Evolutionary conservation across 2,797 vertebrate genomes (phyloP), one percentile per base, ranked within the genome.

Genomic region (Eptatretus atami): DNA sequence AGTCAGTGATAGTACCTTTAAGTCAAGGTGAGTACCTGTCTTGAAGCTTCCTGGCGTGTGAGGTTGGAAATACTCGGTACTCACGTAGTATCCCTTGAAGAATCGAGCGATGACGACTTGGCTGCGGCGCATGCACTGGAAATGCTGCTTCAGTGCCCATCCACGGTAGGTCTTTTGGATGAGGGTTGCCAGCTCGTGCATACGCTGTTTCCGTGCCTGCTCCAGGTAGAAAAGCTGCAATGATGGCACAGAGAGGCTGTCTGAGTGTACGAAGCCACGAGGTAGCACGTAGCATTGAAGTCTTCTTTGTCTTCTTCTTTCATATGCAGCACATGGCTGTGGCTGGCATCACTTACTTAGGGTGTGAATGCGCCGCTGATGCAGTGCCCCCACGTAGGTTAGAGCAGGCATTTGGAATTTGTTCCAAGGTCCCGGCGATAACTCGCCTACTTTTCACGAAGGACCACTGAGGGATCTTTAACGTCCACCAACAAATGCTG

Each of bases 181-280:
- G 65, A 78, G 69, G 1, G 68, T 70, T 65, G 69, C 76, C 9
- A 80, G 69, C 64, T 77, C 53, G 11, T 63, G 53, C 25, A 79
- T 12, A 0, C 70, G 68, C 11, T 70, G 64, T 64, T 69, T 75
- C 55, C 78, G 74, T 66, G 53, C 65, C 52, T 66, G 69, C 64
- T 80, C 78, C 68, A 80, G 67, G 67, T 72, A 67, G 3, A 80
- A 80, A 65, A 80, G 75, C 78, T 80, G 66, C 3, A n/a, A 61
- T 14, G 31, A 65, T 44, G 57, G 57, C 9, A 25, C 31, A 44
- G 31, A 44, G 31, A 44, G 31, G 31, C 6, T 44, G 31, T 44
- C 31, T 44, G 31, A 44, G 31, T 44, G 31, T 44, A 44, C 19
- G 19, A 19, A 19, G 19, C 19, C 19, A 19, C 19, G 19, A 19